These are phyloP conservation scores for Lathamus discolor DNA, from an alignment of 2,113 vertebrate species.

Conservation along the genomic window DNA sequence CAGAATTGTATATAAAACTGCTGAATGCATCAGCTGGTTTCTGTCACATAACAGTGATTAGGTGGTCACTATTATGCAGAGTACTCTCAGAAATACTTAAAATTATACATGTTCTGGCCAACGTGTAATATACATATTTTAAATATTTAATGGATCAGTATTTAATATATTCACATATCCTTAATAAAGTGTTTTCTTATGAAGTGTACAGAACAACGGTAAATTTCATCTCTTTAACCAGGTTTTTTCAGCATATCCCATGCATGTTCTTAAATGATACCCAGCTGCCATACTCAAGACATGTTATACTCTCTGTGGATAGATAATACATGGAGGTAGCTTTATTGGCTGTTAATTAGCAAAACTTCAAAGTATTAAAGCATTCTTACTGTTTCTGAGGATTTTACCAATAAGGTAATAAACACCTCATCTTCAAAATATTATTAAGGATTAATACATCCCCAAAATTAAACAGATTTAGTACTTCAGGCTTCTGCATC, in stretches of 20 bases:
- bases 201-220: not conserved
- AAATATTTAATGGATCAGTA: not conserved
- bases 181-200: not conserved
- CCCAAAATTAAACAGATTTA: not conserved
- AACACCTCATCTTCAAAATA: not conserved
- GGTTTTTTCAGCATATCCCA: not conserved
- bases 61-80: not conserved
- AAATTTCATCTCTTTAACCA: not conserved
- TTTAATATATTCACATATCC: not conserved
- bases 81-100: not conserved
- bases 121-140: not conserved
- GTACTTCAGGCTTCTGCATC: not conserved
- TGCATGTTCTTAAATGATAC: not conserved
- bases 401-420: not conserved
- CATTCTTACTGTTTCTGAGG: not conserved
- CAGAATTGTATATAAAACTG: not conserved
- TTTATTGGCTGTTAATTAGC: not conserved
- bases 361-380: not conserved
- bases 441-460: not conserved
- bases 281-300: not conserved
- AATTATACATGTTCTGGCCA: not conserved
- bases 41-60: not conserved
- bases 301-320: not conserved
- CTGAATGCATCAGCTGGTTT: not conserved
- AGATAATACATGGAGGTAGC: not conserved